phyloP scores from a whole-genome alignment of 2,797 vertebrate species.

The Chlorospingus flavigularis region DNA sequence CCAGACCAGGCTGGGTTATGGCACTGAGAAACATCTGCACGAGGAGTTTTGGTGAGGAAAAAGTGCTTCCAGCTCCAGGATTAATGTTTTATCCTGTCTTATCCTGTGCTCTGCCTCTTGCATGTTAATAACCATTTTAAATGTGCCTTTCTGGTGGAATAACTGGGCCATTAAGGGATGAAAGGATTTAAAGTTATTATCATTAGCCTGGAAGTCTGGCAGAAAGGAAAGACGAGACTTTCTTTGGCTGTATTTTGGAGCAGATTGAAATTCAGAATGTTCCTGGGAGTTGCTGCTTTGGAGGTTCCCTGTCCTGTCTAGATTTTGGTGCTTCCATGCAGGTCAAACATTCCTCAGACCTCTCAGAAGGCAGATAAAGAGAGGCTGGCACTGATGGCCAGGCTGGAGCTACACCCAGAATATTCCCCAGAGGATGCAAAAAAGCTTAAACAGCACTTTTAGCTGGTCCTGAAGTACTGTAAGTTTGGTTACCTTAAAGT shows the following conservation, averaged over 20 bases:
- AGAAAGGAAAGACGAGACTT: neutral
- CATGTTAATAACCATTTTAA: neutral
- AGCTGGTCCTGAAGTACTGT: fast-evolving
- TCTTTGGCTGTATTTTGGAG: neutral
- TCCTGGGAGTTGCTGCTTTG: neutral
- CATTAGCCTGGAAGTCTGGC: neutral
- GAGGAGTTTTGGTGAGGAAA: neutral
- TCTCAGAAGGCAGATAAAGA: neutral
- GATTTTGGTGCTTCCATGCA: neutral
- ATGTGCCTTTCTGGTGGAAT: neutral
- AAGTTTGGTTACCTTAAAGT: neutral
- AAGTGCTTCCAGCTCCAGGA: neutral
- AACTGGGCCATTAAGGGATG: neutral
- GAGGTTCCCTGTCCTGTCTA: neutral
- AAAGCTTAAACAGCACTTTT: neutral
- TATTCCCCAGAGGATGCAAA: neutral
- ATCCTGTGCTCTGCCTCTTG: neutral
- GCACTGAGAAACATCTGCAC: neutral
- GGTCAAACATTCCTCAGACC: neutral
- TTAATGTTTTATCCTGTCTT: neutral
- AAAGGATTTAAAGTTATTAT: neutral
- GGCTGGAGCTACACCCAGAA: neutral
- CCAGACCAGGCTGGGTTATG: neutral
- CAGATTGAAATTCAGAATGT: neutral
- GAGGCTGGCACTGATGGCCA: neutral